Percentiles rank a stretch among this genome's conserved stretches.
Evolutionary conservation across 1,140 invertebrate species (phyloP).

Genomic region (Plodia interpunctella): DNA sequence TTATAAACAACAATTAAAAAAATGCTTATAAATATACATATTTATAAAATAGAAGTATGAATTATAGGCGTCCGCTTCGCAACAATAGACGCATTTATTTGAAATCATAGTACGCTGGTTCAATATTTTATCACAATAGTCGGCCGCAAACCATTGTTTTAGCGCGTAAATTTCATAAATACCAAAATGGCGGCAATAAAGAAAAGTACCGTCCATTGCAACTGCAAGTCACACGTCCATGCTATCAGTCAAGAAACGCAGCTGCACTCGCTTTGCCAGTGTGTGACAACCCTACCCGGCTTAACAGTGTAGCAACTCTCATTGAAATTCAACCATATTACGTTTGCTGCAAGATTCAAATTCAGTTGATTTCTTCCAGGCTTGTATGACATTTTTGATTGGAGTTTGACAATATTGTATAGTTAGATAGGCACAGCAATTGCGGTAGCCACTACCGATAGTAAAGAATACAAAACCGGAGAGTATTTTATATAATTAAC

Average conservation of each 20-base stretch:
- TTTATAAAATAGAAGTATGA: neutral
- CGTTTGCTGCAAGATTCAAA: neutral
- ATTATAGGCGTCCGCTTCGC: neutral
- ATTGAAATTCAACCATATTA: neutral
- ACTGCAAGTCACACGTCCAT: constrained; percentile 5
- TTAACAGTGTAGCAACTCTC: neutral
- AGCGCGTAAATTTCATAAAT: constrained; percentile 5
- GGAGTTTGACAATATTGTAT: neutral
- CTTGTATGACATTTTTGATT: neutral
- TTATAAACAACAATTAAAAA: no score
- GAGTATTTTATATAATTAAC: constrained; percentile 7
- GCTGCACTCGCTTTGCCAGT: neutral
- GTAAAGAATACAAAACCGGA: constrained; percentile 1
- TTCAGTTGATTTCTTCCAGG: neutral
- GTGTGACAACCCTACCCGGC: neutral
- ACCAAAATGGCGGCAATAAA: constrained; percentile 5
- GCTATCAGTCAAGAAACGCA: constrained; percentile 4
- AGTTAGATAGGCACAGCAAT: neutral
- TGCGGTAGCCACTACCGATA: constrained; percentile 3
- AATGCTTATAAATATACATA: neutral
- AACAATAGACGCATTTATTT: constrained; percentile 2
- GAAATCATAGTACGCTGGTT: neutral
- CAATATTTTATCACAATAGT: constrained; percentile 1
- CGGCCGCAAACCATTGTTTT: constrained; percentile 4
- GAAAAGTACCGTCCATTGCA: constrained; percentile 6